phyloP scores from a whole-genome alignment of 2,113 vertebrate species.

The Varanus salvator region DNA sequence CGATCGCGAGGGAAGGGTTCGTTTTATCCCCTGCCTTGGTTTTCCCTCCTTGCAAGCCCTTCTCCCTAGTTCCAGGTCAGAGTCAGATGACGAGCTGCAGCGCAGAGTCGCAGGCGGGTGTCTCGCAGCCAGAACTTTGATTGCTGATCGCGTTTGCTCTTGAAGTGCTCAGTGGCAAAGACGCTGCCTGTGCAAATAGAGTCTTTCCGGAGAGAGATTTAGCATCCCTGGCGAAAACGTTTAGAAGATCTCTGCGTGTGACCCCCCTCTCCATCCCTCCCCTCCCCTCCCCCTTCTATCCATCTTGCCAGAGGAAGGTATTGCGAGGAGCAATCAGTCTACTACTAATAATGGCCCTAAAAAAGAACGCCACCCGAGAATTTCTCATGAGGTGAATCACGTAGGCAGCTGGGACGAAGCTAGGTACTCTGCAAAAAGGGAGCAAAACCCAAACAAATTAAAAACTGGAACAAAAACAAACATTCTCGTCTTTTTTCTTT shows the following conservation, averaged over 20 bases:
- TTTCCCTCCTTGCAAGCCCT: neutral
- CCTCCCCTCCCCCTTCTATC: neutral
- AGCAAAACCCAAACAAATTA: neutral
- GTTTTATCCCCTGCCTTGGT: neutral
- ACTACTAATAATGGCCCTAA: neutral
- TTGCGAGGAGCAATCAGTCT: neutral
- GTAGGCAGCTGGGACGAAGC: constrained; percentile 34
- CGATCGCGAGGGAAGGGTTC: neutral
- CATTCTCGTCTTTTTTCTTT: neutral
- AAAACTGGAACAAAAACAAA: neutral
- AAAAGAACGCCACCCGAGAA: constrained; percentile 33
- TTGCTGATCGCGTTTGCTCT: fast-evolving
- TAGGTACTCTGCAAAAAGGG: constrained; percentile 35
- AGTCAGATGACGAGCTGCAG: neutral
- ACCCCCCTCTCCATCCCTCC: neutral
- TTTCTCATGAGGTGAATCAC: constrained; percentile 54
- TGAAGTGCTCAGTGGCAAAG: neutral
- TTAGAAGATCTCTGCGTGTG: neutral
- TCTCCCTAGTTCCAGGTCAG: neutral
- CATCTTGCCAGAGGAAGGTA: neutral
- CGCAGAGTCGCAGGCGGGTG: neutral
- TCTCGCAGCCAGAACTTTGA: constrained; percentile 31
- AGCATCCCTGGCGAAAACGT: neutral
- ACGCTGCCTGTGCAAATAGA: neutral
- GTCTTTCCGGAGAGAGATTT: neutral